Percentiles rank a stretch among this genome's conserved stretches.
Evolutionary conservation across 2,797 vertebrate species (phyloP).

Genomic region (Spinus olivaceus): DNA sequence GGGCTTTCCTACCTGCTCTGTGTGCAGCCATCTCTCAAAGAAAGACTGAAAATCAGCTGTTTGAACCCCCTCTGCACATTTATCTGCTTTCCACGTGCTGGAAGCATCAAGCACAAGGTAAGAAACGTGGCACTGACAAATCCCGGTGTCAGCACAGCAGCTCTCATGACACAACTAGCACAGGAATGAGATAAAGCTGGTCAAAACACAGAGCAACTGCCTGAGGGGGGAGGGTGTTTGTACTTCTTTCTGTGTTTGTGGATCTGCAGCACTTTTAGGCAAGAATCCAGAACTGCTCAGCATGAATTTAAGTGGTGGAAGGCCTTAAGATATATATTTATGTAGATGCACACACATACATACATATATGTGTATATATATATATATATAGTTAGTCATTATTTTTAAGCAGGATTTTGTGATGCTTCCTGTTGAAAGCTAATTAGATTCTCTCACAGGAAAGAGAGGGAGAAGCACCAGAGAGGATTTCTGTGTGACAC

Average conservation of each 20-base stretch:
- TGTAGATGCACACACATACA: not conserved
- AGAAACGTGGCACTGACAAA: not conserved
- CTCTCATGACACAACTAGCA: not conserved
- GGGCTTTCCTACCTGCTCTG: not conserved
- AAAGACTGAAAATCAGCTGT: not conserved
- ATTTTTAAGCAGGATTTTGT: not conserved
- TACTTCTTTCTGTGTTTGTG: not conserved
- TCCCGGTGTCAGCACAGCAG: not conserved
- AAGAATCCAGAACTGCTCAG: not conserved
- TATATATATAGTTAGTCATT: not conserved
- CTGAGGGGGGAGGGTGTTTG: not conserved
- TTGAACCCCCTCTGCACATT: not conserved
- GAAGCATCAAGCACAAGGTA: not conserved
- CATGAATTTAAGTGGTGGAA: not conserved
- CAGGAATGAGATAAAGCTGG: not conserved
- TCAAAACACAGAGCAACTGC: not conserved
- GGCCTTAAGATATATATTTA: not conserved
- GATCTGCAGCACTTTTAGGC: not conserved
- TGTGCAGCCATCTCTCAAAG: not conserved
- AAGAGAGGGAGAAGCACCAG: not conserved
- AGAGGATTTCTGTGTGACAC: not conserved
- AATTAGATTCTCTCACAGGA: not conserved
- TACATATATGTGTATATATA: rapidly evolving
- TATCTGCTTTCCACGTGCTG: not conserved
- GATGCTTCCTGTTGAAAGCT: not conserved